These are phyloP conservation scores for Merodon equestris DNA, from an alignment of 2,888 invertebrate species.

Conservation along the genomic window DNA sequence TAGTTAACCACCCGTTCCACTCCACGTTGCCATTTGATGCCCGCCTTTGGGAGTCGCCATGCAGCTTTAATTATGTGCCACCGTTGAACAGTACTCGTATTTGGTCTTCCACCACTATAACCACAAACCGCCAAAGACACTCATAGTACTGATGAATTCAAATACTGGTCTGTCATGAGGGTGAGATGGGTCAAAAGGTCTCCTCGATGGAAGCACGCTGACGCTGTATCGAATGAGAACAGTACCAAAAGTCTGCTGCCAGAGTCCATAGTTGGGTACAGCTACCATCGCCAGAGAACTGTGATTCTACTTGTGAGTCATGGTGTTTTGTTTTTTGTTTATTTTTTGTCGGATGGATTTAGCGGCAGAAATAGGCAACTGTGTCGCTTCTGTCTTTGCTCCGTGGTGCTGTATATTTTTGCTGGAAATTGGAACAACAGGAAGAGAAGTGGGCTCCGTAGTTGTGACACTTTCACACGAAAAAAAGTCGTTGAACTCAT, in stretches of 20 bases:
- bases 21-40: not conserved
- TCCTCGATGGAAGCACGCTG: constrained; percentile 24
- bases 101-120: constrained; percentile 12
- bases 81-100: constrained; percentile 5
- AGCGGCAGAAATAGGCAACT: constrained; percentile 35
- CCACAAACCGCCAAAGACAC: constrained; percentile 29
- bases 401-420: not conserved
- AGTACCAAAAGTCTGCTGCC: constrained; percentile 48
- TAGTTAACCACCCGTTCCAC: constrained; percentile 35
- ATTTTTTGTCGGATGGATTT: constrained; percentile 14
- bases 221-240: constrained; percentile 38
- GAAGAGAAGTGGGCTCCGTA: constrained; percentile 6
- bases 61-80: constrained; percentile 45
- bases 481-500: constrained; percentile 51
- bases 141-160: constrained; percentile 34
- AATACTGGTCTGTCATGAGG: not conserved
- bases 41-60: constrained; percentile 3
- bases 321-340: not conserved
- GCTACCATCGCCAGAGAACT: constrained; percentile 1
- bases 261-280: not conserved
- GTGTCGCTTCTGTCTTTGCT: not conserved
- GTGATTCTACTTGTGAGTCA: constrained; percentile 44
- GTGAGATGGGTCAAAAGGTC: constrained; percentile 36
- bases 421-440: constrained; percentile 22
- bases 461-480: constrained; percentile 30